Conservation (phyloP, 2,113 vertebrate genomes). For the Tretioscincus oriximinensis region DNA sequence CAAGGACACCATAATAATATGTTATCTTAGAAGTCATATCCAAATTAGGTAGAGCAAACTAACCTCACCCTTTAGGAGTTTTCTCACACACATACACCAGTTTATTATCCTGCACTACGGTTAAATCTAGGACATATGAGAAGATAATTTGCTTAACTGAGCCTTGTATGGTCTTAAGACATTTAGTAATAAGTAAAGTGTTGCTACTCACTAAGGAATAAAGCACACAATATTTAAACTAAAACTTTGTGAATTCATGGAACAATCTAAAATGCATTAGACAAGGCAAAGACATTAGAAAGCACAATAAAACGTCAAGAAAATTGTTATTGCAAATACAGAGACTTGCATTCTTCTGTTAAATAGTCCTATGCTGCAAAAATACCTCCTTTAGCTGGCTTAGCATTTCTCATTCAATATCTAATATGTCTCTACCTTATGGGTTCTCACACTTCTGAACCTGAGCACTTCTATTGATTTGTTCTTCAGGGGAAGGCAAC, state of each 20-base stretch:
- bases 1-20: too few relatives aligned
- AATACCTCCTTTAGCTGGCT: background rate
- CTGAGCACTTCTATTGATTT: background rate
- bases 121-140: background rate
- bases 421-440: background rate
- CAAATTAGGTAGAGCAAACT: background rate
- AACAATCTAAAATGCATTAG: background rate
- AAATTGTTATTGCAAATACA: slow-evolving; percentile 8
- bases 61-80: background rate
- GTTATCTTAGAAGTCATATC: too few relatives aligned
- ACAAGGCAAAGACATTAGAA: background rate
- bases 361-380: background rate
- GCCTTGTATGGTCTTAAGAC: background rate
- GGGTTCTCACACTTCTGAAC: background rate
- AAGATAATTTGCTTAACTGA: background rate
- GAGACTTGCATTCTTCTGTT: rapidly evolving
- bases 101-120: background rate
- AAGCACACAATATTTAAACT: slow-evolving; percentile 18
- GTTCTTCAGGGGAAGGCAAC: background rate
- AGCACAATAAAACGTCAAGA: background rate
- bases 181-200: background rate
- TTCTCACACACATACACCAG: background rate
- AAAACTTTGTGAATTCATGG: background rate
- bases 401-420: background rate
- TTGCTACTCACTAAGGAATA: background rate